phyloP scores from a whole-genome alignment of 37 sponge, comb jelly and placozoan species.

The Mnemiopsis leidyi region DNA sequence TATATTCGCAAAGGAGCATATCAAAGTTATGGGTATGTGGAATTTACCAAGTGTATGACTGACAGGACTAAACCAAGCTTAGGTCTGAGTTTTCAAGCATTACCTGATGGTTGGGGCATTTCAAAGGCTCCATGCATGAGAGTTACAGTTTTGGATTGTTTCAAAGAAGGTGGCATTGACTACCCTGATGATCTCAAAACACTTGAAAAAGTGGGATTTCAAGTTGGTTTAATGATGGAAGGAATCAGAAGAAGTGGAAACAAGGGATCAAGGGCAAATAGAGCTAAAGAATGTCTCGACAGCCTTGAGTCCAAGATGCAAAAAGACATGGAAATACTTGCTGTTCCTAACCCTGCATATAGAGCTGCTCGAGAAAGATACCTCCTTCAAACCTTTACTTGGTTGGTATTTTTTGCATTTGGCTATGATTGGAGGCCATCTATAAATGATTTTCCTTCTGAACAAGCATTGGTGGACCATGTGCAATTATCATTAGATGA shows the following conservation, averaged over 20 bases:
- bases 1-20: constrained; percentile 55
- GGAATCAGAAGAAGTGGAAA: not conserved
- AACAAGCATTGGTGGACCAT: constrained; percentile 18
- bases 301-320: not conserved
- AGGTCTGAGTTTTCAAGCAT: not conserved
- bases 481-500: not conserved
- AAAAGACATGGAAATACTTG: not conserved
- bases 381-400: constrained; percentile 37
- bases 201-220: not conserved
- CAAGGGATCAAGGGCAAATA: not conserved
- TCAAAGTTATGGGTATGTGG: constrained; percentile 53
- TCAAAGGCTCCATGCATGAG: constrained; percentile 46
- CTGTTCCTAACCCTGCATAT: constrained; percentile 38
- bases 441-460: constrained; percentile 11
- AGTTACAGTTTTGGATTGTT: constrained; percentile 42
- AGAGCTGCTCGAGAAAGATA: constrained; percentile 9
- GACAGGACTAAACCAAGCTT: not conserved
- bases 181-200: constrained; percentile 39
- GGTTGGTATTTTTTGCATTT: constrained; percentile 16
- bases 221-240: not conserved
- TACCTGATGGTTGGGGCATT: constrained; percentile 64
- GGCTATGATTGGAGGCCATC: constrained; percentile 34
- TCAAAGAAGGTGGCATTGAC: constrained; percentile 52
- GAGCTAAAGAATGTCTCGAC: not conserved
- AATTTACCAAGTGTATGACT: constrained; percentile 23